phyloP scores from a whole-genome alignment of 2,113 vertebrate species.

The Pterocles burchelli region DNA sequence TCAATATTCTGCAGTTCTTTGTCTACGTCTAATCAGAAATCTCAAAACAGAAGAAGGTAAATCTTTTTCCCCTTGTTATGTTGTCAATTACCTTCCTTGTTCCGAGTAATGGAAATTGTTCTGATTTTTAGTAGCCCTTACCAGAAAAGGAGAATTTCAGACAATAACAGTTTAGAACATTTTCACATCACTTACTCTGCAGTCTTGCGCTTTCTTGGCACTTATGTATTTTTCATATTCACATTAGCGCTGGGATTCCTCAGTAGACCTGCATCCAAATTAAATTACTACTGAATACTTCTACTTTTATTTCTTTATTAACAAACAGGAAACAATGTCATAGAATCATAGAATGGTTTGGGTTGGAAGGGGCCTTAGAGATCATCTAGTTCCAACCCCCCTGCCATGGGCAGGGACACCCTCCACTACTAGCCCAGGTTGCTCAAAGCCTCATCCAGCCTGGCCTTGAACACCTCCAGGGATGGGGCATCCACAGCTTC shows the following conservation, averaged over 20 bases:
- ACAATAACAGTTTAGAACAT: not conserved
- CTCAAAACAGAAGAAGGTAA: slow-evolving; percentile 71
- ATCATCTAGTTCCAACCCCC: too few species aligned
- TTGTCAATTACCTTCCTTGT: not conserved
- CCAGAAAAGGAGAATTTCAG: not conserved
- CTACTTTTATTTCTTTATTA: not conserved
- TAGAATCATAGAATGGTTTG: too few species aligned
- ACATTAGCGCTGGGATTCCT: not conserved
- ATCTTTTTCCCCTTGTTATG: not conserved
- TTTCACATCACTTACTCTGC: not conserved
- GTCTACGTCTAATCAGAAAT: slow-evolving; percentile 61
- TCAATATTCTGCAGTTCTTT: slow-evolving; percentile 87
- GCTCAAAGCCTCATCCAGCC: too few species aligned
- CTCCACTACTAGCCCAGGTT: too few species aligned
- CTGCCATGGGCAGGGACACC: too few species aligned
- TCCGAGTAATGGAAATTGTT: not conserved
- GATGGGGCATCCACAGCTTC: too few species aligned
- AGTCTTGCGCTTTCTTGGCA: not conserved
- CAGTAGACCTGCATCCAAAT: not conserved
- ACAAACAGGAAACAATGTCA: not conserved
- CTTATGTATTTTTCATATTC: not conserved
- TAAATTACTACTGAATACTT: not conserved
- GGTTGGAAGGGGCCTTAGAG: too few species aligned
- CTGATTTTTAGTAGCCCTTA: not conserved
- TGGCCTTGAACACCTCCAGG: too few species aligned